A percentile compares a stretch with the other conserved stretches of the same genome.
phyloP scores from a whole-genome alignment of 2,797 vertebrate genomes.

The Lithobates pipiens region DNA sequence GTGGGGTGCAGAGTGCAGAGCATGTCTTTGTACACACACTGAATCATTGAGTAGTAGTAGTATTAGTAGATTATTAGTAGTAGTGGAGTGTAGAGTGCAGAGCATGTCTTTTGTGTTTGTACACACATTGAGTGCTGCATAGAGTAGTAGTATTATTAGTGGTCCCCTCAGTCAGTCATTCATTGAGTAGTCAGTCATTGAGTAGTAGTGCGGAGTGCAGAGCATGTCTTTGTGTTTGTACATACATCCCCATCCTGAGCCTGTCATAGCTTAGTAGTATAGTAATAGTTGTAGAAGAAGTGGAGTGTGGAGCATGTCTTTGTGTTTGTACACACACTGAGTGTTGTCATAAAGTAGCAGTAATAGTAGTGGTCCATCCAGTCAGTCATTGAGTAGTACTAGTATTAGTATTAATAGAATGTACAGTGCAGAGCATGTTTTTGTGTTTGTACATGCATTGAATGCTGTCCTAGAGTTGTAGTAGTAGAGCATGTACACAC shows the following conservation, averaged over 20 bases:
- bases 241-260: no score
- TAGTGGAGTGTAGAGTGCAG: no score
- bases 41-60: neutral
- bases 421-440: no score
- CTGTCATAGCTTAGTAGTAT: neutral
- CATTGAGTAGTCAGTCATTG: neutral
- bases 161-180: neutral
- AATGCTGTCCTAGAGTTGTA: no score
- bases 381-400: no score
- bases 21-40: no score
- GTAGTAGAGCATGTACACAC: no score
- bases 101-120: no score
- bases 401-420: neutral
- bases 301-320: slow-evolving; percentile 69
- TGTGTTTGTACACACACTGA: slow-evolving; percentile 79
- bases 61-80: neutral
- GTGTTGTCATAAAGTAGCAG: neutral
- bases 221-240: neutral
- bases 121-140: no score
- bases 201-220: neutral
- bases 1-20: no score
- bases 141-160: neutral
- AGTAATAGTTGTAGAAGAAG: neutral
- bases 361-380: no score
- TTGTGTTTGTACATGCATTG: no score